Evolutionary conservation across 2,113 vertebrate species (phyloP), one percentile per base, ranked within the genome.

Genomic region (Xyliphius kryptos): DNA sequence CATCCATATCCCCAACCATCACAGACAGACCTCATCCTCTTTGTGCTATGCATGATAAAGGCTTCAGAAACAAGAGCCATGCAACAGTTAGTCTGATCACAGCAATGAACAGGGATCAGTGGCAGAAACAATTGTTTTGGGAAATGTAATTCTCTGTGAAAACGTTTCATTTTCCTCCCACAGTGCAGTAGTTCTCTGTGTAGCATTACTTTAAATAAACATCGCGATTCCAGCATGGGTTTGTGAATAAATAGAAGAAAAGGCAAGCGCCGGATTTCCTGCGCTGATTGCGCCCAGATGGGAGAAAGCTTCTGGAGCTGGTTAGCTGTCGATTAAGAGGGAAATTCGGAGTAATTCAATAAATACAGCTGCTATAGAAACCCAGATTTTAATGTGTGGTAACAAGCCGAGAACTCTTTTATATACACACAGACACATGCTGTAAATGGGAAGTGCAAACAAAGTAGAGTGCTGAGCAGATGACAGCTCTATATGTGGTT

Each of bases 121-220:
- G 71, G 64, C 52, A 62, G 66, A 61, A 57, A 56, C 66, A 43
- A 68, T 59, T 72, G 70, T 72, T 65, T 49, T 68, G 48, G 66
- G 50, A 67, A 62, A 67, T 70, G 68, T 60, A 56, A 53, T 66
- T 73, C 57, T 76, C 67, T 68, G 63, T 72, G 73, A 73, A 82
- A 79, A 77, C 17, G 54, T 68, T 67, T 56, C 67, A 63, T 49
- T 74, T 64, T 61, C 54, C 61, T 64, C 55, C 58, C 57, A 70
- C 71, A 69, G 75, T 76, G 71, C 83, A 79, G 85, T 86, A 88
- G 86, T 86, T 79, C 61, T 77, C 71, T 76, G 74, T 65, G 75
- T 80, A 82, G 81, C 72, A 81, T 81, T 81, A 84, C 78, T 86
- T 83, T 82, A 86, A 86, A 87, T 86, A 87, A 88, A 86, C 83